phyloP scores from a whole-genome alignment of 1,140 invertebrate species.

The Andrena cerasifolii region DNA sequence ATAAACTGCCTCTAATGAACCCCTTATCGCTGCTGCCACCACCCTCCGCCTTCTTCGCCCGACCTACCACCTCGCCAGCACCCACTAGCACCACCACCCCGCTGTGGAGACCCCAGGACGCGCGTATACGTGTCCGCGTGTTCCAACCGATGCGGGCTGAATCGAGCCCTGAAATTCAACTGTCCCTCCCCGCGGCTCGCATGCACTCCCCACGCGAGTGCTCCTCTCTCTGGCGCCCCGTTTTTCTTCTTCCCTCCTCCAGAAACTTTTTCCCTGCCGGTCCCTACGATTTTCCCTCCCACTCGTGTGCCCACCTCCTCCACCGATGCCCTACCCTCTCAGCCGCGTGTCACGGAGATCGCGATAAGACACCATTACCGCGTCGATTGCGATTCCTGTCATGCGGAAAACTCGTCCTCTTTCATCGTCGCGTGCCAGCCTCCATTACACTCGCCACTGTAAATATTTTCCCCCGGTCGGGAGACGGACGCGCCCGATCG shows the following conservation, averaged over 20 bases:
- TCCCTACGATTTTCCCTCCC: not conserved
- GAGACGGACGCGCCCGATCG: not conserved
- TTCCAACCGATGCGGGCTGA: slow-evolving; percentile 54
- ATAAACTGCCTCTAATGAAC: slow-evolving; percentile 83
- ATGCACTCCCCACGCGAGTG: not conserved
- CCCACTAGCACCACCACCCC: slow-evolving; percentile 51
- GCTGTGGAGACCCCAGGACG: slow-evolving; percentile 36
- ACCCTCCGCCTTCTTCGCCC: slow-evolving; percentile 63
- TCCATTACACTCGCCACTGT: slow-evolving; percentile 45
- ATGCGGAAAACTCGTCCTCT: slow-evolving; percentile 38
- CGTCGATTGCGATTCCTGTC: slow-evolving; percentile 56
- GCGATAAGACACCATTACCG: slow-evolving; percentile 63
- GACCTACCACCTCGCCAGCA: slow-evolving; percentile 46
- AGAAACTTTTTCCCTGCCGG: slow-evolving; percentile 16
- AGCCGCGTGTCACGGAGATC: slow-evolving; percentile 35
- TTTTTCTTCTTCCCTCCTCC: slow-evolving; percentile 48
- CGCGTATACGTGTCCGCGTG: slow-evolving; percentile 43
- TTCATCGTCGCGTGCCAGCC: slow-evolving; percentile 47
- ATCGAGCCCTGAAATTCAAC: slow-evolving; percentile 61
- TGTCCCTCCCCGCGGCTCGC: slow-evolving; percentile 27
- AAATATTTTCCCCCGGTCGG: slow-evolving; percentile 34
- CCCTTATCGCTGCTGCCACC: slow-evolving; percentile 81
- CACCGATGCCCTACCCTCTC: too few species aligned
- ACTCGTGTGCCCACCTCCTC: slow-evolving; percentile 25
- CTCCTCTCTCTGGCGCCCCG: slow-evolving; percentile 47